Conservation (phyloP, 2,113 vertebrate species). For the Anarrhichthys ocellatus region DNA sequence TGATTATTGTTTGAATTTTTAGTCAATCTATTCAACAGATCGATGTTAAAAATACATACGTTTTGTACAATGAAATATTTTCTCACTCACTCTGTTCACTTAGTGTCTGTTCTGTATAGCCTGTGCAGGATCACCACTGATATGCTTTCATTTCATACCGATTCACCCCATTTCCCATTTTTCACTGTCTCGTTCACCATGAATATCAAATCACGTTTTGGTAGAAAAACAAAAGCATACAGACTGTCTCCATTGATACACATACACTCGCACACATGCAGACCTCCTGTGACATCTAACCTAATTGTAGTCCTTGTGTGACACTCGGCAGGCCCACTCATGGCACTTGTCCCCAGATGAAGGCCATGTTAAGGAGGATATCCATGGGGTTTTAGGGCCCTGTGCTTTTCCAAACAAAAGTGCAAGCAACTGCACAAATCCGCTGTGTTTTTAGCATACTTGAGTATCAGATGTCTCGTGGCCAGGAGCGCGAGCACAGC, state of each 20-base stretch:
- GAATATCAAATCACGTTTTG: slow-evolving; percentile 52
- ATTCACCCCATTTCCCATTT: slow-evolving; percentile 34
- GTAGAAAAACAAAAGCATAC: slow-evolving; percentile 49
- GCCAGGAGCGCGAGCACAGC: slow-evolving; percentile 30
- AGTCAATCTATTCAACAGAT: background rate
- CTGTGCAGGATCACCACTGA: slow-evolving; percentile 9
- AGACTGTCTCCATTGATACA: slow-evolving; percentile 33
- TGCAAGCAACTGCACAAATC: slow-evolving; percentile 18
- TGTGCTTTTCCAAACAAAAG: slow-evolving; percentile 28
- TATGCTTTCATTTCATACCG: slow-evolving; percentile 43
- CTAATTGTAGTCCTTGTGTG: slow-evolving; percentile 54
- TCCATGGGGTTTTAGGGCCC: slow-evolving; percentile 17
- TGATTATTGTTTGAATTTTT: background rate
- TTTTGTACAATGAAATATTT: background rate
- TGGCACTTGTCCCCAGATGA: slow-evolving; percentile 36
- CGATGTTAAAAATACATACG: background rate
- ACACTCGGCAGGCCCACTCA: slow-evolving; percentile 59
- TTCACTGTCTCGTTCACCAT: slow-evolving; percentile 25
- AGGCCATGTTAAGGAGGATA: slow-evolving; percentile 34
- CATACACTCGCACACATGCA: slow-evolving; percentile 39
- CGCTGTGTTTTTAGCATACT: slow-evolving; percentile 22
- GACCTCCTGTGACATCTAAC: slow-evolving; percentile 59
- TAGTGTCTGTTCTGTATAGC: background rate
- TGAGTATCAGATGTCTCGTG: slow-evolving; percentile 43
- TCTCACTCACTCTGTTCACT: background rate